Percentiles rank a stretch among this genome's conserved stretches.
phyloP scores from a whole-genome alignment of 2,113 vertebrate genomes.

The Phoenicopterus ruber region DNA sequence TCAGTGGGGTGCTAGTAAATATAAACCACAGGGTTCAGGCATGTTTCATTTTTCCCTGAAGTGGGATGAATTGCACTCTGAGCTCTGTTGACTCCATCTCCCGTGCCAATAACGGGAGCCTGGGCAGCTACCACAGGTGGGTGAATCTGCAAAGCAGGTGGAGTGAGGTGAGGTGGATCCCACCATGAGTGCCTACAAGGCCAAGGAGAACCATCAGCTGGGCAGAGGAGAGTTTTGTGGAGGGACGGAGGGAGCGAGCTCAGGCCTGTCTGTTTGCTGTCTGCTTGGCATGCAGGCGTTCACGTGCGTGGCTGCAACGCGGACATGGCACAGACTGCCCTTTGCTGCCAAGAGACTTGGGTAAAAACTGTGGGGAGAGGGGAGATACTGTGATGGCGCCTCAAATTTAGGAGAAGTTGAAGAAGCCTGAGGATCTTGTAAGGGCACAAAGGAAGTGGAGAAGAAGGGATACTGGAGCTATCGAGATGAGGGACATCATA shows the following conservation, averaged over 20 bases:
- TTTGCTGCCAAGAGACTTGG: background rate
- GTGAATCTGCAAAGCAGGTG: background rate
- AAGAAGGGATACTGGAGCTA: background rate
- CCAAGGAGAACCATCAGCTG: background rate
- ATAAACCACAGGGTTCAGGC: background rate
- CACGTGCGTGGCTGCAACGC: fast-evolving
- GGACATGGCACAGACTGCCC: fast-evolving
- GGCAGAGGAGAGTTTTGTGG: fast-evolving
- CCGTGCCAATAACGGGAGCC: fast-evolving
- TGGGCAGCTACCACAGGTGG: background rate
- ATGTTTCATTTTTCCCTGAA: background rate
- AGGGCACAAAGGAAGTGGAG: background rate
- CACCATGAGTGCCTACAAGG: background rate
- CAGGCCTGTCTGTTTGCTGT: background rate
- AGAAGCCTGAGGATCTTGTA: background rate
- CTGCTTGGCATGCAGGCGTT: background rate
- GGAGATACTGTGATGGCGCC: background rate
- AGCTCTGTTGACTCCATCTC: background rate
- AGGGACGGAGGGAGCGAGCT: fast-evolving
- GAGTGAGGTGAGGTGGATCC: background rate
- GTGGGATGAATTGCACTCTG: background rate
- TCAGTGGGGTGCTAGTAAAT: background rate
- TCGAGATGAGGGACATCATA: no score
- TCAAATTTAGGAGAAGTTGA: background rate
- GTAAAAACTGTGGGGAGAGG: background rate